A percentile compares a stretch with the other conserved stretches of the same genome.
Conservation (phyloP, 2,888 invertebrate species). For the Mesoligia furuncula region DNA sequence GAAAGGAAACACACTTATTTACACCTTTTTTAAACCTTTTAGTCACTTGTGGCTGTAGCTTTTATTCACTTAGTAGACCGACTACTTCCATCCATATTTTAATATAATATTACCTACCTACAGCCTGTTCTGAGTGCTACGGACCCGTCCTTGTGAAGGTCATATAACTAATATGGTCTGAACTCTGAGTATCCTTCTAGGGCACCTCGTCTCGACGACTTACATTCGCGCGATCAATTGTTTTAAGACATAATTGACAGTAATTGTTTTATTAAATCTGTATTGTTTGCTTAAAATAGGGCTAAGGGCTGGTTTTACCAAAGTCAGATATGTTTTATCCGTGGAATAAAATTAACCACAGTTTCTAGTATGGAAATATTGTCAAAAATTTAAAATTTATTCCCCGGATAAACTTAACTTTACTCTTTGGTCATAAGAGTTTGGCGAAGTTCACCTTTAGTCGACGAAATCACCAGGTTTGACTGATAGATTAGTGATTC, state of each 20-base stretch:
- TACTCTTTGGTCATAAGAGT: no score
- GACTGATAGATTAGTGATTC: no score
- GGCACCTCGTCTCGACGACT: slow-evolving; percentile 7
- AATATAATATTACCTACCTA: neutral
- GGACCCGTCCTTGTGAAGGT: slow-evolving; percentile 37
- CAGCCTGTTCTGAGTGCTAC: neutral
- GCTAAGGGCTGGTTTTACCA: no score
- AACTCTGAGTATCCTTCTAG: slow-evolving; percentile 23
- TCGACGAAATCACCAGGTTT: no score
- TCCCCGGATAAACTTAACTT: no score
- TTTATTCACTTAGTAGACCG: slow-evolving; percentile 18
- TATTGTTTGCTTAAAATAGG: slow-evolving; percentile 1
- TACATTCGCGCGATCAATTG: slow-evolving; percentile 2
- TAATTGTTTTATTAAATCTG: slow-evolving; percentile 12
- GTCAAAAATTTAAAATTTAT: no score
- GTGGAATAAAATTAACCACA: no score
- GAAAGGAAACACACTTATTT: neutral
- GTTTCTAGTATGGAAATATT: no score
- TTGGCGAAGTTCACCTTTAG: no score
- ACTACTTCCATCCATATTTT: slow-evolving; percentile 4
- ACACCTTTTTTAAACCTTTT: neutral
- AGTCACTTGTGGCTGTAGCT: neutral
- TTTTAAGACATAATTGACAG: slow-evolving; percentile 10
- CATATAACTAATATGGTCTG: slow-evolving; percentile 20
- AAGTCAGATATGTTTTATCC: no score